Conservation (phyloP, 2,797 vertebrate species). For the Numenius phaeopus region DNA sequence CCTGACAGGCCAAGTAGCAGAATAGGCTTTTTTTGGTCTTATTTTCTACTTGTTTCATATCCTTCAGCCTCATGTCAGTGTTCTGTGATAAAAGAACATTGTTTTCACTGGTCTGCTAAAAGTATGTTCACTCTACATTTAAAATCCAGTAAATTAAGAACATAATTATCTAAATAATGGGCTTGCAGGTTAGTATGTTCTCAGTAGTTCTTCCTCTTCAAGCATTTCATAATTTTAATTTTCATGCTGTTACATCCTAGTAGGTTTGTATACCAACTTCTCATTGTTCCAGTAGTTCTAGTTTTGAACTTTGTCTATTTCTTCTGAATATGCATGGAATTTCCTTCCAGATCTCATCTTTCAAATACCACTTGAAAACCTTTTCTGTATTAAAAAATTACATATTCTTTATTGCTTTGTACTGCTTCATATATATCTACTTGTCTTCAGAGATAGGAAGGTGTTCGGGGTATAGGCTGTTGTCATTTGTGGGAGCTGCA, state of each 20-base stretch:
- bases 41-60: neutral
- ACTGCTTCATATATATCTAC: neutral
- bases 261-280: neutral
- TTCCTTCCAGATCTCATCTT: neutral
- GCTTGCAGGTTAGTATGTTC: neutral
- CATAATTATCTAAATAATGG: neutral
- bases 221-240: neutral
- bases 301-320: neutral
- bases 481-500: neutral
- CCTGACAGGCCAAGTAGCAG: neutral
- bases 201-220: neutral
- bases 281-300: neutral
- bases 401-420: neutral
- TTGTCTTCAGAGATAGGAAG: neutral
- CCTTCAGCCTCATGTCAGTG: neutral
- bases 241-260: neutral
- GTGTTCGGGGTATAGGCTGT: neutral
- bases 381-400: neutral
- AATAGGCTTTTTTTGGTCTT: neutral
- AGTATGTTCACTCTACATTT: neutral
- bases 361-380: neutral
- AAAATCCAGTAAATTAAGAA: neutral
- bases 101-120: neutral
- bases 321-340: neutral
- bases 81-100: neutral